Percentiles rank a stretch among this genome's conserved stretches.
Evolutionary conservation across 2,888 invertebrate species (phyloP).

Genomic region (Taenaris catops): DNA sequence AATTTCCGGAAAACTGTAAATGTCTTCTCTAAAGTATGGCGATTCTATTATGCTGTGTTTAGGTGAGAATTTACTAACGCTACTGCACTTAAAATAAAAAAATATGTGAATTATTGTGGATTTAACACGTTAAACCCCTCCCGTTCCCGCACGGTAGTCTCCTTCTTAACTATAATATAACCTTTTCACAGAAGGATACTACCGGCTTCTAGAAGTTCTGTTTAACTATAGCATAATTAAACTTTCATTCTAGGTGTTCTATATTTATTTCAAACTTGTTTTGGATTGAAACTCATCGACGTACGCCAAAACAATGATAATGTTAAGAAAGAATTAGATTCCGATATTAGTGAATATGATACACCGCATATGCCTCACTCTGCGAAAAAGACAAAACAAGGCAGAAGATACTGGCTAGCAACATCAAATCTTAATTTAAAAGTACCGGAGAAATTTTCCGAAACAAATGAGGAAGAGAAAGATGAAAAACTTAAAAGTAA

Average conservation of each 20-base stretch:
- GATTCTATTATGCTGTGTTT: slow-evolving; percentile 1
- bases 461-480: slow-evolving; percentile 33
- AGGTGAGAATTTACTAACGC: slow-evolving; percentile 5
- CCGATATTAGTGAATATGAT: not conserved
- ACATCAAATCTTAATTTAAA: slow-evolving; percentile 9
- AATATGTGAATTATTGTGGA: no score
- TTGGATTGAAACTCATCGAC: slow-evolving; percentile 15
- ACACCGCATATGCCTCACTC: not conserved
- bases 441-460: slow-evolving; percentile 1
- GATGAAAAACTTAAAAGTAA: slow-evolving; percentile 49
- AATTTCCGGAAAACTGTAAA: not conserved
- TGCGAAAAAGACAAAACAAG: slow-evolving; percentile 10
- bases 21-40: not conserved
- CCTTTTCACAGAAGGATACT: no score
- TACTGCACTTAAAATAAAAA: no score
- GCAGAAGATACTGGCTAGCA: slow-evolving; percentile 25
- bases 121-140: no score
- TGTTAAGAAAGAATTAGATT: not conserved
- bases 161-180: no score
- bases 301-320: slow-evolving; percentile 4
- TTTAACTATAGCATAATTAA: no score
- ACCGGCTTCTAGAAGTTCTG: no score
- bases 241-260: slow-evolving; percentile 7
- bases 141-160: no score
- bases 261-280: slow-evolving; percentile 2